These are phyloP conservation scores for Micropterix aruncella DNA, from an alignment of 2,888 invertebrate species.

Conservation along the genomic window DNA sequence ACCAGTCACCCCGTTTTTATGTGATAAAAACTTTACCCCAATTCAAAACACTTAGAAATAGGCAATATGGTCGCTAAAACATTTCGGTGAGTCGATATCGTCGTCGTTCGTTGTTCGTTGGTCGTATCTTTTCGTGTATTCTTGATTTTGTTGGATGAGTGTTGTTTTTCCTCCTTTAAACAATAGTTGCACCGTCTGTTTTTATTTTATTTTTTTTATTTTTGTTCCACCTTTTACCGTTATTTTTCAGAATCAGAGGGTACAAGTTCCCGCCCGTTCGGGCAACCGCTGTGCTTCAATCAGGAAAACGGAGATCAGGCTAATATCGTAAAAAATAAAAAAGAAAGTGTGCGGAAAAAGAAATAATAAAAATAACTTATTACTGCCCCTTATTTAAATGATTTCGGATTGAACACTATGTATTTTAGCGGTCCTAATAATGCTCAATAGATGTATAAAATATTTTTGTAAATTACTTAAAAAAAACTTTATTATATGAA, in stretches of 20 bases:
- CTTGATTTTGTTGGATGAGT: slow-evolving; percentile 12
- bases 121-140: slow-evolving; percentile 13
- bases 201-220: slow-evolving; percentile 19
- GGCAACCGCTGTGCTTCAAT: slow-evolving; percentile 63
- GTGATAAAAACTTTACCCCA: too few relatives aligned
- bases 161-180: slow-evolving; percentile 12
- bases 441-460: slow-evolving; percentile 2
- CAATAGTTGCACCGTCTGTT: slow-evolving; percentile 15
- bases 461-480: slow-evolving; percentile 3
- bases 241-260: slow-evolving; percentile 38
- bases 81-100: too few relatives aligned
- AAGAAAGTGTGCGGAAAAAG: slow-evolving; percentile 38
- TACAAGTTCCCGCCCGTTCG: slow-evolving; percentile 55
- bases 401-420: neutral
- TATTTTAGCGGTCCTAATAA: neutral
- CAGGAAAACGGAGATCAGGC: slow-evolving; percentile 40
- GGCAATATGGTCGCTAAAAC: too few relatives aligned
- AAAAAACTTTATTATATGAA: slow-evolving; percentile 5
- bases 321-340: slow-evolving; percentile 36
- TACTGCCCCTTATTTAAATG: neutral
- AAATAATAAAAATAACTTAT: slow-evolving; percentile 18
- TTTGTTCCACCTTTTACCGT: slow-evolving; percentile 28
- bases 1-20: too few relatives aligned
- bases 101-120: too few relatives aligned
- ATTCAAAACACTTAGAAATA: too few relatives aligned